These are phyloP conservation scores for Sphenodon punctatus DNA, from an alignment of 2,797 vertebrate genomes.

Conservation along the genomic window DNA sequence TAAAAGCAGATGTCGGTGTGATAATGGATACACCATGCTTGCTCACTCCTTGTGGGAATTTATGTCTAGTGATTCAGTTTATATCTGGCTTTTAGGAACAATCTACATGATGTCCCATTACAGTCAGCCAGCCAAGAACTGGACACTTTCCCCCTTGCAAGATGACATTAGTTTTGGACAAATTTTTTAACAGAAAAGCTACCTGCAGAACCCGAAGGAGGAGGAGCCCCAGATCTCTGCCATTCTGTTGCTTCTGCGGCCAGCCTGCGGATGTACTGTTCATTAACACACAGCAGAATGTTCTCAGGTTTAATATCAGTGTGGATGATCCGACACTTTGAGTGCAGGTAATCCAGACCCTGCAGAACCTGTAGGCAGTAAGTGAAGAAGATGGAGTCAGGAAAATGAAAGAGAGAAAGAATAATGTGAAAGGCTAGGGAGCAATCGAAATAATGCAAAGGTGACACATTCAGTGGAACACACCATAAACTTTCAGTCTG, in stretches of 20 bases:
- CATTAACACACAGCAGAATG: constrained; percentile 92
- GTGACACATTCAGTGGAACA: too few species aligned
- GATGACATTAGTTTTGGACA: background rate
- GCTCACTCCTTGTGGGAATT: background rate
- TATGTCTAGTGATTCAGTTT: background rate
- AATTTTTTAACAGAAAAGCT: background rate
- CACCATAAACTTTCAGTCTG: background rate
- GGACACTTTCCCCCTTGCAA: background rate
- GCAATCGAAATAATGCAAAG: too few species aligned
- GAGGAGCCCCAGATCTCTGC: constrained; percentile 91
- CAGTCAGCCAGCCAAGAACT: background rate
- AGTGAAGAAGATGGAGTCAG: background rate
- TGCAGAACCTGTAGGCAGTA: constrained; percentile 86
- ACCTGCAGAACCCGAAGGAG: constrained; percentile 97
- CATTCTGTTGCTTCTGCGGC: constrained; percentile 95
- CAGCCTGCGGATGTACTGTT: constrained; percentile 92
- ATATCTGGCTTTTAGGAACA: background rate
- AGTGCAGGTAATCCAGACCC: constrained; percentile 95
- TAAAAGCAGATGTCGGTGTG: background rate
- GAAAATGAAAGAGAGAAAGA: too few species aligned
- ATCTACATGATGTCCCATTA: background rate
- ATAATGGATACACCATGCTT: background rate
- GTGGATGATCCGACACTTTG: constrained; percentile 96
- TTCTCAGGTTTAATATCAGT: constrained; percentile 99
- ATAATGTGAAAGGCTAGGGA: too few species aligned